Conservation (phyloP, 2,888 invertebrate genomes). For the Uropetala carovei region DNA sequence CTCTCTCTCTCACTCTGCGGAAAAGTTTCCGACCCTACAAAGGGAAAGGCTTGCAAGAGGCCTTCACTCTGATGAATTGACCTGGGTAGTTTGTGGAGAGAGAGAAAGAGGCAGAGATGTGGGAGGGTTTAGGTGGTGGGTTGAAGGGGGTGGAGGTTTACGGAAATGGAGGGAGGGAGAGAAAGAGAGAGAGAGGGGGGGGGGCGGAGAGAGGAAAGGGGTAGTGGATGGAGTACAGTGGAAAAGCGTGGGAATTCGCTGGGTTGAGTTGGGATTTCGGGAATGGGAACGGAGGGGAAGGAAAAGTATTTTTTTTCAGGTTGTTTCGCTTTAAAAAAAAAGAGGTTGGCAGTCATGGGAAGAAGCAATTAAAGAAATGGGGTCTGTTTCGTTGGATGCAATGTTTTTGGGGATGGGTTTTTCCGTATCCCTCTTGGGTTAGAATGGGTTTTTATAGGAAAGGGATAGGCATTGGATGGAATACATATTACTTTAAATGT, state of each 20-base stretch:
- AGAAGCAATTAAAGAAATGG: slow-evolving; percentile 61
- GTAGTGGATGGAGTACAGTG: not conserved
- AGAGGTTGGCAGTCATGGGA: not conserved
- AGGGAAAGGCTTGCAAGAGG: slow-evolving; percentile 55
- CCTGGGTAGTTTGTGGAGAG: slow-evolving; percentile 12
- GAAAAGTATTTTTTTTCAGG: slow-evolving; percentile 41
- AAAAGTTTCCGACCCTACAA: slow-evolving; percentile 26
- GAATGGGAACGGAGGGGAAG: not conserved
- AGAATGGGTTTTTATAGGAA: not conserved
- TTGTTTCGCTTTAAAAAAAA: slow-evolving; percentile 11
- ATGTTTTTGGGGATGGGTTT: not conserved
- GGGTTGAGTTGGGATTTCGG: not conserved
- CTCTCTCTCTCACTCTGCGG: not conserved
- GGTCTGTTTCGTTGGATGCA: not conserved
- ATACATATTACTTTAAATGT: not conserved
- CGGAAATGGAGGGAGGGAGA: not conserved
- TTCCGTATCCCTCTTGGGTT: not conserved
- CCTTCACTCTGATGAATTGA: slow-evolving; percentile 38
- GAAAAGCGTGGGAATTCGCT: not conserved
- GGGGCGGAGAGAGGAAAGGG: not conserved
- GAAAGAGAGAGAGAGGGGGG: not conserved
- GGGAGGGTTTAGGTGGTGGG: not conserved
- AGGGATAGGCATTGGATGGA: not conserved
- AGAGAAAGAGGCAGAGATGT: not conserved
- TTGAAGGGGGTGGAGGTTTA: not conserved